Conservation (phyloP, 2,797 vertebrate genomes). For the Remorina albescens region DNA sequence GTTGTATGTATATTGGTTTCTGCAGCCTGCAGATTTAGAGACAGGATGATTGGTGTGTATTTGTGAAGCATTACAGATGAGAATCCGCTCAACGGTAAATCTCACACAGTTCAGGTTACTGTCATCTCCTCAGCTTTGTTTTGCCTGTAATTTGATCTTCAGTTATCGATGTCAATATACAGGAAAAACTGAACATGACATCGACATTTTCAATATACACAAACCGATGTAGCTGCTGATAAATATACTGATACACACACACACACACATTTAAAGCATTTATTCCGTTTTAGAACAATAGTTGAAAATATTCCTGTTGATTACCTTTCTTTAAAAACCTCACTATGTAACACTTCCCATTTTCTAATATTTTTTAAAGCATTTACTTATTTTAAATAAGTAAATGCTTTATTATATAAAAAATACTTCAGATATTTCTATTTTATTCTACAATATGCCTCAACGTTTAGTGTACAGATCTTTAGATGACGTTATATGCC, state of each 20-base stretch:
- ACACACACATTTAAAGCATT: neutral
- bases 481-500: too few species aligned
- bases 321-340: neutral
- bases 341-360: too few species aligned
- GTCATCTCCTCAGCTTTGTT: slow-evolving; percentile 41
- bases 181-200: neutral
- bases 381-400: too few species aligned
- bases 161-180: neutral
- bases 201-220: neutral
- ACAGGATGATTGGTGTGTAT: slow-evolving; percentile 49
- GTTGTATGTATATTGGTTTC: slow-evolving; percentile 53
- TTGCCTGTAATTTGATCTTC: slow-evolving; percentile 38
- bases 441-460: too few species aligned
- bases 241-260: neutral
- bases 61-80: slow-evolving; percentile 48
- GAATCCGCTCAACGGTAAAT: slow-evolving; percentile 29
- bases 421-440: neutral
- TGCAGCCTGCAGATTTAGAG: slow-evolving; percentile 38
- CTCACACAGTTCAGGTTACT: slow-evolving; percentile 18
- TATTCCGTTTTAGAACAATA: neutral
- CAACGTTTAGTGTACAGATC: too few species aligned
- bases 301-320: neutral
- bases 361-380: neutral
- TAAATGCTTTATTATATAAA: neutral
- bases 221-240: neutral